Conservation (phyloP, 2,888 invertebrate species). For the Apamea crenata region DNA sequence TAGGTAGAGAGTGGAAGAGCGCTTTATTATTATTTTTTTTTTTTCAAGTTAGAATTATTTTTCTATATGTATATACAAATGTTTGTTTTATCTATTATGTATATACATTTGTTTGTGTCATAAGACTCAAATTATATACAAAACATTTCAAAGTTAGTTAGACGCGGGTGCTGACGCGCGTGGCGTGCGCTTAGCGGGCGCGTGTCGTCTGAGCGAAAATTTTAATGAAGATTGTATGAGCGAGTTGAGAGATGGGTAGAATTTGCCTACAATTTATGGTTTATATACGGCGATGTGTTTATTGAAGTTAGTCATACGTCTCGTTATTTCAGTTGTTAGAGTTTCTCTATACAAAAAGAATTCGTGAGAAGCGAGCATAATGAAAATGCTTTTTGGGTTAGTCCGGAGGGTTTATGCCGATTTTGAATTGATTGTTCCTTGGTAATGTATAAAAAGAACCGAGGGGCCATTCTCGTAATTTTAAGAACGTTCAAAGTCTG, state of each 20-base stretch:
- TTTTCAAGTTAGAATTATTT: too few species aligned
- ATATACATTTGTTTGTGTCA: too few species aligned
- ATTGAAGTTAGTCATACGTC: not conserved
- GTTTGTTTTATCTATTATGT: too few species aligned
- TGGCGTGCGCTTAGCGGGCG: too few species aligned
- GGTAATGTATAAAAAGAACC: not conserved
- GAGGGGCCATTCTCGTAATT: too few species aligned
- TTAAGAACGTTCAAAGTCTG: too few species aligned
- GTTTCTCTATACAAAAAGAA: not conserved
- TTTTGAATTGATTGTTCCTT: not conserved
- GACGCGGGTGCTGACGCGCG: too few species aligned
- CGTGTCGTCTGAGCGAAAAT: conserved; percentile 1
- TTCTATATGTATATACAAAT: too few species aligned
- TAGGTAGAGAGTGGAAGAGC: too few species aligned
- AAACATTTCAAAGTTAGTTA: too few species aligned
- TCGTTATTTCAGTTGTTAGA: not conserved
- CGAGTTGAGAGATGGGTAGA: not conserved
- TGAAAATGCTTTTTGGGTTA: not conserved
- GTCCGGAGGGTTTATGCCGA: not conserved
- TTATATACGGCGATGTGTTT: not conserved
- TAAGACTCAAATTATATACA: too few species aligned
- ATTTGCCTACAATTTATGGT: not conserved
- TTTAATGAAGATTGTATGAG: conserved; percentile 9
- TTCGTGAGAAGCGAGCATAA: not conserved
- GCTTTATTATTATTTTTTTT: too few species aligned